phyloP scores from a whole-genome alignment of 2,888 invertebrate species.

The Eudemis profundana region DNA sequence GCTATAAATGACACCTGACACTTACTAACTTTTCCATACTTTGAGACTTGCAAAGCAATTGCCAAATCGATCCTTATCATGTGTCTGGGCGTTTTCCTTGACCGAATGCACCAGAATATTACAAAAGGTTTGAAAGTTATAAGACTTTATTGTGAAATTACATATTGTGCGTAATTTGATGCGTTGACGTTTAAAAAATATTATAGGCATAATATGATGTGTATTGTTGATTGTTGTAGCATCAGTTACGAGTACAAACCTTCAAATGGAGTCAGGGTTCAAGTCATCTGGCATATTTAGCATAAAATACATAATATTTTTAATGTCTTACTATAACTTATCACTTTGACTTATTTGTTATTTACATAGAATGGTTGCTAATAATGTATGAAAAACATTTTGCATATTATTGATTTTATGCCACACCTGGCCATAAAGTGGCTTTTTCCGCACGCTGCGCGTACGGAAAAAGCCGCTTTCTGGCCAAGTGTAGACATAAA shows the following conservation, averaged over 20 bases:
- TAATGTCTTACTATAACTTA: too few relatives aligned
- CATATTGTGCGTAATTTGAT: constrained; percentile 14
- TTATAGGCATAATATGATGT: not conserved
- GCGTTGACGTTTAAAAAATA: not conserved
- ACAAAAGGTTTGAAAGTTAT: constrained; percentile 40
- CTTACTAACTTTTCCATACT: constrained; percentile 10
- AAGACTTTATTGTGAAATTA: constrained; percentile 23
- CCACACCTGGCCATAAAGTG: too few relatives aligned
- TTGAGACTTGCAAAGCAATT: constrained; percentile 18
- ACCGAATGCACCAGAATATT: constrained; percentile 32
- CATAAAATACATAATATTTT: too few relatives aligned
- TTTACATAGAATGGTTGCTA: too few relatives aligned
- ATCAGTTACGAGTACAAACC: not conserved
- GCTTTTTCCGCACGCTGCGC: too few relatives aligned
- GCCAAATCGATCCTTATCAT: constrained; percentile 37
- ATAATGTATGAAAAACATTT: too few relatives aligned
- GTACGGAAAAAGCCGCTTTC: too few relatives aligned
- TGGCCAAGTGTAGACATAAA: too few relatives aligned
- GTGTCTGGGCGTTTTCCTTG: constrained; percentile 39
- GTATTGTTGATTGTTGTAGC: not conserved
- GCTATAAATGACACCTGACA: constrained; percentile 5
- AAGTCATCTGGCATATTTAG: too few relatives aligned
- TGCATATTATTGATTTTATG: too few relatives aligned
- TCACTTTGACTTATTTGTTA: too few relatives aligned
- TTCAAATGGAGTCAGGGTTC: constrained; percentile 6